A percentile compares a stretch with the other conserved stretches of the same genome.
Conservation (phyloP, 2,797 vertebrate genomes). For the Parambassis ranga region DNA sequence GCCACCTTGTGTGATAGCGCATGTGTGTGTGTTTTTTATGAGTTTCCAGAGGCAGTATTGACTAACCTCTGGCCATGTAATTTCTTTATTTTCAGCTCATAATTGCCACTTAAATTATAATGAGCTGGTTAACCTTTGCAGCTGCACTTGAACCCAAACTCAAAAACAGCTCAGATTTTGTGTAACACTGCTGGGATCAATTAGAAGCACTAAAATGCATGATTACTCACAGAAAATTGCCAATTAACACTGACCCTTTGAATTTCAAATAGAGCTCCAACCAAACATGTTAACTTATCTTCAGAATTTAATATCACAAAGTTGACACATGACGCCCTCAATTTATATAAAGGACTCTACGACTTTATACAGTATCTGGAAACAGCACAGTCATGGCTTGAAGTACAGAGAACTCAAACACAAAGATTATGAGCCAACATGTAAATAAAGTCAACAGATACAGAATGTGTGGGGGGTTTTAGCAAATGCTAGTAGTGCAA, state of each 20-base stretch:
- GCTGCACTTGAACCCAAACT: conserved; percentile 7
- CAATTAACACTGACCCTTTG: neutral
- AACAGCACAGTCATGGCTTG: too few relatives aligned
- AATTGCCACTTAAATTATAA: conserved; percentile 35
- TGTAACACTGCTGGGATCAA: neutral
- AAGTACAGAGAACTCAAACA: too few relatives aligned
- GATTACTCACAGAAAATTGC: neutral
- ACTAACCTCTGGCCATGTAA: neutral
- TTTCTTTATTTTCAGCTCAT: conserved; percentile 17
- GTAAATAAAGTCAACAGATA: too few relatives aligned
- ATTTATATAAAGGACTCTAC: too few relatives aligned
- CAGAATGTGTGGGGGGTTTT: too few relatives aligned
- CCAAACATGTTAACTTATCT: neutral
- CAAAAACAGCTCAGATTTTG: neutral
- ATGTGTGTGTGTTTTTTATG: neutral
- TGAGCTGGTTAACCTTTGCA: conserved; percentile 34
- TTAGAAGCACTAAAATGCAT: neutral
- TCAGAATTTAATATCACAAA: too few relatives aligned
- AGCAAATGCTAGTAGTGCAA: too few relatives aligned
- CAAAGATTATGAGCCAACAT: too few relatives aligned
- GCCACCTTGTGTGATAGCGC: neutral
- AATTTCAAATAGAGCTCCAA: neutral
- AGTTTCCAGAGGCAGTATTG: neutral
- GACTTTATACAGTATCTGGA: too few relatives aligned
- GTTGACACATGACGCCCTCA: too few relatives aligned